Evolutionary conservation across 2,113 vertebrate genomes (phyloP), one percentile per base, ranked within the genome.

Genomic region (Typhlomys cinereus): DNA sequence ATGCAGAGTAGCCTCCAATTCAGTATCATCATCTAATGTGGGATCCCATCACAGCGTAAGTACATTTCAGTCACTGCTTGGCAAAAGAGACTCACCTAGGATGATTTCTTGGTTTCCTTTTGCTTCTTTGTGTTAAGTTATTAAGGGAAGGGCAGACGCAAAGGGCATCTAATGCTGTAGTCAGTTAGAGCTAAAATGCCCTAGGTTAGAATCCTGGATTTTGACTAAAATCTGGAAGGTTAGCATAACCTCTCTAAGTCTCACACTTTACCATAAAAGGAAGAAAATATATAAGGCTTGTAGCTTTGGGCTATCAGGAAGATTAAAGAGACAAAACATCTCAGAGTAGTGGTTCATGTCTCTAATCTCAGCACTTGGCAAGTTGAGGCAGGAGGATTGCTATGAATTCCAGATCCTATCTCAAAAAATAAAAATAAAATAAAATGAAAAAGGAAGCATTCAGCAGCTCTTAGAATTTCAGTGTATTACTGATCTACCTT

Each of bases 1-100:
- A 64, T 54, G n/a, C 69, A 89, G 50, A 74, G 39, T 89, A 76
- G 73, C 83, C 52, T 61, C 79, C 64, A 80, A 87, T 66, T 70
- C n/a, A 57, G 67, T 27, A 44, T 69, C 21, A 21, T 14, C 41
- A 50, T 59, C 83, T 83, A 71, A 81, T 31, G n/a, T n/a, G 15
- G 2, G 61, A 89, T 59, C 62, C 36, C 34, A n/a, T 75, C 57
- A 76, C n/a, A n/a, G n/a, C n/a, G n/a, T n/a, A n/a, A n/a, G n/a
- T n/a, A n/a, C n/a, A n/a, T n/a, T n/a, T 34, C 36, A 85, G 78
- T 67, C 46, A 78, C 64, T 50, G 27, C 46, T 84, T 44, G 67
- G 52, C 67, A 71, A 83, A 62, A 82, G 83, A 83, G 27, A 41
- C 52, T 86, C 39, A 31, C 39, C 50, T 70, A 44, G 62, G 73